phyloP scores from a whole-genome alignment of 2,797 vertebrate genomes.

The Zalophus californianus region DNA sequence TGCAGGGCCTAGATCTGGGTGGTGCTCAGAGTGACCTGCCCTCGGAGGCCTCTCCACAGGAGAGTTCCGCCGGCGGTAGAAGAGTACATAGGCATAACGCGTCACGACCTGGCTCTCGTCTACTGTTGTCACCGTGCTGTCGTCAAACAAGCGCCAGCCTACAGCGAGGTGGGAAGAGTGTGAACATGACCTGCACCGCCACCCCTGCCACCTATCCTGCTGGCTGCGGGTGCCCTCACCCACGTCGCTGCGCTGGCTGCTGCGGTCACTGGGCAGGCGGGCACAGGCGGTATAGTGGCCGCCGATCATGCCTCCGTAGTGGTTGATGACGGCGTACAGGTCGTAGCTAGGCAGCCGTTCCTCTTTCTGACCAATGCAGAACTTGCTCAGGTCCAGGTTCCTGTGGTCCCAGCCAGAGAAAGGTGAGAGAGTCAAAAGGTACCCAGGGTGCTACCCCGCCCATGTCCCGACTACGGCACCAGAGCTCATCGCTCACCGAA shows the following conservation, averaged over 20 bases:
- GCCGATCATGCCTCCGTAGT: slow-evolving; percentile 99
- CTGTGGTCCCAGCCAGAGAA: slow-evolving; percentile 83
- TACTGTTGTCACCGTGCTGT: slow-evolving; percentile 98
- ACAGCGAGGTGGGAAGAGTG: slow-evolving; percentile 34
- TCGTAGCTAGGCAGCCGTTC: slow-evolving; percentile 98
- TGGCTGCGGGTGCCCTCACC: slow-evolving; percentile 89
- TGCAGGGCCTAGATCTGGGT: slow-evolving; percentile 89
- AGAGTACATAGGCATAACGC: slow-evolving; percentile 97
- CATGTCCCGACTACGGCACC: neutral
- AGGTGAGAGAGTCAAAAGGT: accelerated
- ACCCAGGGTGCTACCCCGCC: neutral
- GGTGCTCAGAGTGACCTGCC: slow-evolving; percentile 88
- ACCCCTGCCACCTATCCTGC: neutral
- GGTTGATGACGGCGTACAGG: slow-evolving; percentile 99
- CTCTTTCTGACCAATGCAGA: slow-evolving; percentile 98
- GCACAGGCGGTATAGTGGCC: slow-evolving; percentile 98
- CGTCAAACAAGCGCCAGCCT: slow-evolving; percentile 99
- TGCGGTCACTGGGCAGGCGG: slow-evolving; percentile 96
- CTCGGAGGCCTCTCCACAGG: slow-evolving; percentile 96
- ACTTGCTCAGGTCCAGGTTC: slow-evolving; percentile 97
- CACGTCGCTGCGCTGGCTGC: slow-evolving; percentile 98
- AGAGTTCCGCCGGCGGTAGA: slow-evolving; percentile 98
- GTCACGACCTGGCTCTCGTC: slow-evolving; percentile 99
- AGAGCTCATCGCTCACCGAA: slow-evolving; percentile 90
- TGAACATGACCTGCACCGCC: neutral